These are phyloP conservation scores for Eremobia ochroleuca DNA, from an alignment of 2,888 invertebrate species.

Conservation along the genomic window DNA sequence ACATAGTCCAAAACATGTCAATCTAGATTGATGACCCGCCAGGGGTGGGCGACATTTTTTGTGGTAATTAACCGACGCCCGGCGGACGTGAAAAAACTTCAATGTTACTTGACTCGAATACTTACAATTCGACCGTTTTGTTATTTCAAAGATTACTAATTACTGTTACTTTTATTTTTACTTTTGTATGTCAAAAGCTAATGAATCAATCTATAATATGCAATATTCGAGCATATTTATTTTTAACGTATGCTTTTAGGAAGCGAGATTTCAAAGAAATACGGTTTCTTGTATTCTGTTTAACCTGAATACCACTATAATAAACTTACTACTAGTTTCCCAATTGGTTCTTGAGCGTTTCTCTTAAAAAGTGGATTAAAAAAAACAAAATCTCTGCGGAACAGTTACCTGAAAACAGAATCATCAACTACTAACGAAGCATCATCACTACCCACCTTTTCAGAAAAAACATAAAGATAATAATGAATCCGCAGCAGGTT, in stretches of 20 bases:
- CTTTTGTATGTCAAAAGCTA: constrained; percentile 1
- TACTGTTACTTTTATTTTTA: constrained; percentile 48
- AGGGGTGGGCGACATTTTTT: constrained; percentile 87
- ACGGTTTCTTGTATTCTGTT: background rate
- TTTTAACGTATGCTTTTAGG: background rate
- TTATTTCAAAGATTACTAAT: constrained; percentile 69
- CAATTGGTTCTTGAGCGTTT: background rate
- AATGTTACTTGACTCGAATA: constrained; percentile 60
- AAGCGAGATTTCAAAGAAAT: background rate
- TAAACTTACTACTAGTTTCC: background rate
- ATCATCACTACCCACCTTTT: constrained; percentile 45
- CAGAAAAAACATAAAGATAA: constrained; percentile 10
- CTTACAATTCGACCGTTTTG: constrained; percentile 62
- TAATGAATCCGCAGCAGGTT: constrained; percentile 24
- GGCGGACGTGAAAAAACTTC: constrained; percentile 65
- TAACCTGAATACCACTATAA: background rate
- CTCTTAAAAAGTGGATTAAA: background rate
- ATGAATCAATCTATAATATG: background rate
- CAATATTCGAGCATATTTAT: background rate
- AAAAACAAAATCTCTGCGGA: background rate
- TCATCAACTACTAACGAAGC: constrained; percentile 17
- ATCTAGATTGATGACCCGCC: constrained; percentile 84
- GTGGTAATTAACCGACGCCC: constrained; percentile 81
- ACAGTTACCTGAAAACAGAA: constrained; percentile 3
- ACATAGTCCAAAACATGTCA: constrained; percentile 79